Base-by-base conservation (phyloP, 1,140 invertebrate species). In the Leptinotarsa defecta region DNA sequence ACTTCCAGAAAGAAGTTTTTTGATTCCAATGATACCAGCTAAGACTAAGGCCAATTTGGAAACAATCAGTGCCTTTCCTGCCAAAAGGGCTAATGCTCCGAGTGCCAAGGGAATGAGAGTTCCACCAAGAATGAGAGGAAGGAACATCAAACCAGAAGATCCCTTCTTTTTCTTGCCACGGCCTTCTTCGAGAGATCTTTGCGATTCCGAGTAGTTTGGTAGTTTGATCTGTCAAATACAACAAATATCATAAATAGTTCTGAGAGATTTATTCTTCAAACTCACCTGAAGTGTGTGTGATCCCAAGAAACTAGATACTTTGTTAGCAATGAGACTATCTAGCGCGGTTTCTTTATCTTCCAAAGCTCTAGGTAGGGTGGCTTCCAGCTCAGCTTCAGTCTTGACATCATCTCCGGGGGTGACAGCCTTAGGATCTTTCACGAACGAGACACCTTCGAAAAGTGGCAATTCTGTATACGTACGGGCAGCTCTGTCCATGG, bases 31-130 rank as follows among this genome's bases (percentile, higher is more conserved):
- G 77, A 95, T 94, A 73, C 91, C 92, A 48, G 94, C 93, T 24
- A 95, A 85, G 0, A 94, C 92, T 48, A 95, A 83, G 8, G 94
- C 94, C 63, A 95, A 85, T 83, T 95, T 95, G 81, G 92, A 93
- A 67, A 95, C 91, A 79, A 95, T 94, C 49, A 95, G 85, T 49
- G 94, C 94, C 84, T 95, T 95, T 74, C 94, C 94, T 22, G 94
- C 94, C 48, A 95, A 84, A 17, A 95, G 88, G 4, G 93, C 93
- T 5, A 95, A 85, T 3, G 92, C 92, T 65, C 93, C 93, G 63
- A 94, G 91, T 4, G 93, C 93, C 34, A 95, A 85, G 2, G 94
- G 94, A 17, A 95, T 89, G 81, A 94, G 86, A 77, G 93, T 94
- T 62, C 93, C 93, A 48, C 91, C 92, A 74, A 94, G 90, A 80